Percentiles rank a stretch among this genome's conserved stretches.
Evolutionary conservation across 1,140 invertebrate genomes (phyloP).

Genomic region (Drosophila kurseongensis): DNA sequence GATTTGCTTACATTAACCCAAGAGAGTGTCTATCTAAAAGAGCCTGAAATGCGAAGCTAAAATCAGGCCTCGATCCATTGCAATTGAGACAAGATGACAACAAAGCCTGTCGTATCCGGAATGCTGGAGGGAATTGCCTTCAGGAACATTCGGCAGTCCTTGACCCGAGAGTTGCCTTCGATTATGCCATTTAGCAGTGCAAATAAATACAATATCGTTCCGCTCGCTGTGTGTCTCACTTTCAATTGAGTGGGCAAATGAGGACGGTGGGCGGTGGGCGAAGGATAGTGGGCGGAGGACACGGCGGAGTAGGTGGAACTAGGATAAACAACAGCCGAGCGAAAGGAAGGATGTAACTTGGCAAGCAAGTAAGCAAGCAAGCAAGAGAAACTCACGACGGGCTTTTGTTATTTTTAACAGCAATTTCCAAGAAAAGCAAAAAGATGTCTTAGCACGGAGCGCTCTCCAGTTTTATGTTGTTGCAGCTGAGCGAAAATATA

Average conservation of each 20-base stretch:
- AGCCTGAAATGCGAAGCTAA: conserved; percentile 1
- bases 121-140: conserved; percentile 5
- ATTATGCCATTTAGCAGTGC: conserved; percentile 77
- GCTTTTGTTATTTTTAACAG: conserved; percentile 81
- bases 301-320: conserved; percentile 47
- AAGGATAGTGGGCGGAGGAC: neutral
- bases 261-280: neutral
- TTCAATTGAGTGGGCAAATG: conserved; percentile 54
- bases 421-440: conserved; percentile 81
- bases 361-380: conserved; percentile 46
- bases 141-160: conserved; percentile 31
- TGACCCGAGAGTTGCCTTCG: conserved; percentile 55
- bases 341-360: conserved; percentile 67
- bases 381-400: conserved; percentile 59
- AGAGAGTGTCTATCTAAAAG: conserved; percentile 10
- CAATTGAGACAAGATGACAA: conserved; percentile 20
- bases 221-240: conserved; percentile 62
- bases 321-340: conserved; percentile 58
- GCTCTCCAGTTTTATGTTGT: conserved; percentile 26
- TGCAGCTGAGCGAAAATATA: conserved; percentile 72
- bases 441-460: conserved; percentile 42
- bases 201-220: conserved; percentile 76
- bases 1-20: conserved; percentile 12
- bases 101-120: conserved; percentile 18
- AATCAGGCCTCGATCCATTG: conserved; percentile 3